Evolutionary conservation across 2,888 invertebrate species (phyloP), one percentile per base, ranked within the genome.

Genomic region (Heteropelma amictum): DNA sequence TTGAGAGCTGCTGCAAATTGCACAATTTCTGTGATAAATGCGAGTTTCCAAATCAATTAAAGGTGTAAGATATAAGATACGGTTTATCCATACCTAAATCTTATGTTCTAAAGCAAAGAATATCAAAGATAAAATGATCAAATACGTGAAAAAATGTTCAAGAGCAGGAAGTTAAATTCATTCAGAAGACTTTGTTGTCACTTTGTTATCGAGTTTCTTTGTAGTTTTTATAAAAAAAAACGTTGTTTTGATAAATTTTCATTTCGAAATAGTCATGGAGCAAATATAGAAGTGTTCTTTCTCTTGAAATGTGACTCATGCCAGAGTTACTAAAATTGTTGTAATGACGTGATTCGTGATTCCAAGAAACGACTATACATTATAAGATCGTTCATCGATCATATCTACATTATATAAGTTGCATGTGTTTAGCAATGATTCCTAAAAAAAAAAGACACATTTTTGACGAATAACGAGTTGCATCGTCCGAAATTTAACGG

Each of bases 291-390:
- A 49, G 33, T 21, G 51, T 38, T 19, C 49, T 61, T 70, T 67
- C 42, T 33, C 58, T 47, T 68, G 68, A 61, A 42, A 76, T 68
- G 42, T 76, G 76, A 76, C 64, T 78, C 73, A 78, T 65, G 54
- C 45, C 61, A 40, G 26, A 54, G 56, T 19, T 21, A 72, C 68
- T 73, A 73, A 73, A 76, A 73, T 68, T 68, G 61, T 73, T 42
- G 38, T 45, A 60, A 76, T 76, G 73, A 76, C 76, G 73, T 56
- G 63, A 71, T 35, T 53, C 23, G 8, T 3, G 77, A 65, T n/a
- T n/a, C n/a, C n/a, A n/a, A n/a, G n/a, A n/a, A n/a, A n/a, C n/a
- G n/a, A n/a, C n/a, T n/a, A n/a, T n/a, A 65, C 58, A 72, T 17
- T 51, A 33, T 17, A 14, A 23, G 23, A 35, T 38, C 12, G 26